A percentile compares a stretch with the other conserved stretches of the same genome.
phyloP scores from a whole-genome alignment of 2,113 vertebrate species.

The Scatophagus argus region DNA sequence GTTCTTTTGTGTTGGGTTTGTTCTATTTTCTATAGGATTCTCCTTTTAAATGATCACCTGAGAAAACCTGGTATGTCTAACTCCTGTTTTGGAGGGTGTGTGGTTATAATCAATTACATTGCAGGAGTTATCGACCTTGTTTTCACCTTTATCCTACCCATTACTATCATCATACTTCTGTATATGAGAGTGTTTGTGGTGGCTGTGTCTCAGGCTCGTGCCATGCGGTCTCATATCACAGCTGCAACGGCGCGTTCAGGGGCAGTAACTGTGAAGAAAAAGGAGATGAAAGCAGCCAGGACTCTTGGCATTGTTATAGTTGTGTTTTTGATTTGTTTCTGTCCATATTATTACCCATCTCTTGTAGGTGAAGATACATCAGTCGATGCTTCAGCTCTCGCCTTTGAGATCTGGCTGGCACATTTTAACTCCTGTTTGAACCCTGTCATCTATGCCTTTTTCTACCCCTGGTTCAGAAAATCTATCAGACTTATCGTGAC shows the following conservation, averaged over 20 bases:
- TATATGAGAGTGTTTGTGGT: constrained; percentile 54
- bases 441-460: constrained; percentile 52
- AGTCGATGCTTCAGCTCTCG: constrained; percentile 22
- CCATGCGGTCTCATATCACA: constrained; percentile 28
- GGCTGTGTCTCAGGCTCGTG: constrained; percentile 55
- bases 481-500: constrained; percentile 45
- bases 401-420: constrained; percentile 41
- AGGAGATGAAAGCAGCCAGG: constrained; percentile 60
- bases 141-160: constrained; percentile 47
- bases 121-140: constrained; percentile 36
- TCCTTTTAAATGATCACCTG: constrained; percentile 31
- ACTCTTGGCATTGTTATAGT: constrained; percentile 54
- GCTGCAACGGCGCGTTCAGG: not conserved
- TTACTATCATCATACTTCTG: constrained; percentile 47
- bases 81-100: constrained; percentile 58
- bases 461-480: constrained; percentile 67
- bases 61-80: constrained; percentile 30
- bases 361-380: constrained; percentile 46
- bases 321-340: constrained; percentile 60
- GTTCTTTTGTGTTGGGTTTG: constrained; percentile 52
- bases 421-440: constrained; percentile 70
- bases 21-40: constrained; percentile 24
- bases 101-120: constrained; percentile 15
- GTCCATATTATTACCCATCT: constrained; percentile 50
- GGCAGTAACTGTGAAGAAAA: constrained; percentile 8